Percentiles rank a stretch among this genome's conserved stretches.
Evolutionary conservation across 2,888 invertebrate species (phyloP).

Genomic region (Oligia strigilis): DNA sequence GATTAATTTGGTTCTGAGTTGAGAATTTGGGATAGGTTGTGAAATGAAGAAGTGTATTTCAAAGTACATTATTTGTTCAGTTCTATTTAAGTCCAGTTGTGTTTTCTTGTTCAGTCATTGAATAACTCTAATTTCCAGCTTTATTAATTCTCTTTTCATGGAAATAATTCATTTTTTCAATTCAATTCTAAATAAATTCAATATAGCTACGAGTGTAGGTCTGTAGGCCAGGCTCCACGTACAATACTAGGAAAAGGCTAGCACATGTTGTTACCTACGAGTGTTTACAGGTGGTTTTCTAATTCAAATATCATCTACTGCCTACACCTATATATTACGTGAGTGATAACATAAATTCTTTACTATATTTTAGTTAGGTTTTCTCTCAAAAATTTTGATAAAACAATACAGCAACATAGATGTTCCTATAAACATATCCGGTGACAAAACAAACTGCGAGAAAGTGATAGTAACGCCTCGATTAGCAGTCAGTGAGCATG

Average conservation of each 20-base stretch:
- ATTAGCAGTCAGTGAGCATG: constrained; percentile 67
- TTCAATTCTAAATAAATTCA: not conserved
- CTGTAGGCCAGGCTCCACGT: too few species aligned
- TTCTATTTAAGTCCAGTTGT: not conserved
- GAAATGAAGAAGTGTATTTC: not conserved
- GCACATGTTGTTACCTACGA: not conserved
- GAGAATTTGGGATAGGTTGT: not conserved
- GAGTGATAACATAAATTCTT: not conserved
- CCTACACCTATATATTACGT: not conserved
- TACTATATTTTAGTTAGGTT: not conserved
- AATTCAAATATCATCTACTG: not conserved
- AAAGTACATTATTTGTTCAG: not conserved
- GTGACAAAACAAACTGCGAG: constrained; percentile 47
- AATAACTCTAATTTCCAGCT: not conserved
- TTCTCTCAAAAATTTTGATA: not conserved
- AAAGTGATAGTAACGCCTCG: constrained; percentile 47
- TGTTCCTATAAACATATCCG: constrained; percentile 23
- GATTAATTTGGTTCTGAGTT: not conserved
- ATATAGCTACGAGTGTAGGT: not conserved
- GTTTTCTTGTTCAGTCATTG: not conserved
- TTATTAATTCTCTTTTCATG: not conserved
- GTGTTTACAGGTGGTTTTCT: not conserved
- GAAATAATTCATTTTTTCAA: not conserved
- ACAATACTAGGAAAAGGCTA: not conserved
- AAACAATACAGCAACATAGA: not conserved